Base-by-base conservation (phyloP, 2,888 invertebrate genomes). In the Agriotes lineatus region DNA sequence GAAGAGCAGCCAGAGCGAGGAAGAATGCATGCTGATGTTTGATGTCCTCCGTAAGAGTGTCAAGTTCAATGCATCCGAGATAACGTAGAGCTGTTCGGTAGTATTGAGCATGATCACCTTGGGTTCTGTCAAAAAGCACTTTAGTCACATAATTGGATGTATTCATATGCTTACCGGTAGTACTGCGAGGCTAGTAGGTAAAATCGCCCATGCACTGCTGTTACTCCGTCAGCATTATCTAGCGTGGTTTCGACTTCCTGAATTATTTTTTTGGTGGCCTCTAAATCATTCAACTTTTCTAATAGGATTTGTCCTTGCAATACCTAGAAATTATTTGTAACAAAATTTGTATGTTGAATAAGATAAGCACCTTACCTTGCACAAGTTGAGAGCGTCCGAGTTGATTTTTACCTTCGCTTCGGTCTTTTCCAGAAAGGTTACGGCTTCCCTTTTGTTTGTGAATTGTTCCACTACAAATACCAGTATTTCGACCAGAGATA, bases 151-250 rank as follows among this genome's bases (percentile, higher is more conserved):
- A 37, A 42, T 30, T 10, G 10, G 1, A 25, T 33, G n/a, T 35
- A 16, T 39, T 39, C 83, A 81, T 5, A 12, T 35, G 25, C 14
- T 48, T 82, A 90, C 84, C 94, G 90, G 83, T 97, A 96, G 79
- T 97, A 94, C 76, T 96, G 94, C 1, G 96, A 96, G 2, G 97
- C 96, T 1, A 98, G 86, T 75, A 96, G 91, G 81, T 97, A 99
- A 84, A 96, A 99, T 79, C 96, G 89, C 19, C 96, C 96, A 81
- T 99, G 98, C 0, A 98, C 97, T 0, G 95, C 88, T 0, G 96
- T 96, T 1, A 98, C 92, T 20, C 97, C 97, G 80, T 97, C 96
- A 0, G 96, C 91, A 75, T 93, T 93, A 77, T 97, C 96, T 12
- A 99, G 85, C 12, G 94, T 90, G 19, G 89, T 90, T 77, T 96